phyloP scores from a whole-genome alignment of 2,888 invertebrate genomes.

The Drosophila trichaetosa region DNA sequence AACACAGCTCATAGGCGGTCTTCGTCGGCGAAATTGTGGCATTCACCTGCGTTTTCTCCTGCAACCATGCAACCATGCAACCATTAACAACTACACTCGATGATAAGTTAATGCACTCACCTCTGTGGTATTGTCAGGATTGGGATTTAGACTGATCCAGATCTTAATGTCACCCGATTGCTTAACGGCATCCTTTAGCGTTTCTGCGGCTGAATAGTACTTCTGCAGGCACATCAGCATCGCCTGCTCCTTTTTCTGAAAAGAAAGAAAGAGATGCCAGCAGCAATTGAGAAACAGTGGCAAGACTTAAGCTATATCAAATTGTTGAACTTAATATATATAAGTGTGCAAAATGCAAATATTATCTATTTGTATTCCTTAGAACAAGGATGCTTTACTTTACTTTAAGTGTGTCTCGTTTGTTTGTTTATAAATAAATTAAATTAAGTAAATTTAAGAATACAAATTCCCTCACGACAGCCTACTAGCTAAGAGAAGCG shows the following conservation, averaged over 20 bases:
- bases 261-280: not conserved
- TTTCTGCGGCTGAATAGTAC: constrained; percentile 88
- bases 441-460: too few relatives aligned
- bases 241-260: constrained; percentile 87
- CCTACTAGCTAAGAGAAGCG: not conserved
- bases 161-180: constrained; percentile 92
- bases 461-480: too few relatives aligned
- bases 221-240: constrained; percentile 91
- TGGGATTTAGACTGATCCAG: constrained; percentile 88
- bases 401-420: too few relatives aligned
- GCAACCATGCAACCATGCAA: constrained; percentile 9
- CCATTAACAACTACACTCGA: not conserved
- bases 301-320: not conserved
- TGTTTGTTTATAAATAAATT: too few relatives aligned
- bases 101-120: constrained; percentile 82
- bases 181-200: constrained; percentile 87
- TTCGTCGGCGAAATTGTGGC: constrained; percentile 89
- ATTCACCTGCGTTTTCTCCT: constrained; percentile 84
- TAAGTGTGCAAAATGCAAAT: not conserved
- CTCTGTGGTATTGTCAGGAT: constrained; percentile 88
- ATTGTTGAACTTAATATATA: not conserved
- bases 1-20: constrained; percentile 91
- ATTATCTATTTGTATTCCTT: too few relatives aligned
- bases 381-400: too few relatives aligned
- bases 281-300: not conserved